These are phyloP conservation scores for Bradypus variegatus DNA, from an alignment of 2,797 vertebrate species.

Conservation along the genomic window DNA sequence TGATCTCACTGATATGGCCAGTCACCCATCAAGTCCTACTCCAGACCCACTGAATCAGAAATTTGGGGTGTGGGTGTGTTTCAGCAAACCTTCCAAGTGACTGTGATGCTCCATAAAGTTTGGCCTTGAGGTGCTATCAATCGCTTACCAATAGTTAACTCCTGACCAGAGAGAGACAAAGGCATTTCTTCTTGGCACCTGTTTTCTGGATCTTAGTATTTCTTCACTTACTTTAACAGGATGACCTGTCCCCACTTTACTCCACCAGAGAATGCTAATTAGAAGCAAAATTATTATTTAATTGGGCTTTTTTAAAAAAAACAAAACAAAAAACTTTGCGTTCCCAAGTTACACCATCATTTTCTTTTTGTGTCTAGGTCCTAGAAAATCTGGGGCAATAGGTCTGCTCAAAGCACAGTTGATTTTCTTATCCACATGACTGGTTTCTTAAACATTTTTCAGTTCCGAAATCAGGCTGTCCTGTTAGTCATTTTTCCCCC, in stretches of 20 bases:
- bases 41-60: background rate
- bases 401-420: background rate
- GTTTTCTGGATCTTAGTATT: conserved; percentile 19
- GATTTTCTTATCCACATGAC: background rate
- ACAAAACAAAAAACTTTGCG: background rate
- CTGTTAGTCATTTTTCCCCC: background rate
- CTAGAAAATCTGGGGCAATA: conserved; percentile 46
- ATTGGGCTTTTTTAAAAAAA: background rate
- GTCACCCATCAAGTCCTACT: background rate
- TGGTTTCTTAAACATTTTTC: background rate
- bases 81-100: background rate
- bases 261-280: conserved; percentile 43
- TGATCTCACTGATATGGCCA: background rate
- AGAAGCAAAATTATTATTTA: conserved; percentile 30
- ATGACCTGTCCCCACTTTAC: conserved; percentile 14
- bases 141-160: background rate
- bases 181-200: background rate
- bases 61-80: too few relatives aligned
- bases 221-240: conserved; percentile 2
- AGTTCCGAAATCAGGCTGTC: conserved; percentile 9
- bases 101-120: too few relatives aligned
- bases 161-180: background rate
- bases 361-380: conserved; percentile 37
- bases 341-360: conserved; percentile 47
- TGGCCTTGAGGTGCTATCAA: background rate